Percentiles rank a stretch among this genome's conserved stretches.
These are phyloP conservation scores for Thunnus thynnus DNA, from an alignment of 2,113 vertebrate species.

Conservation along the genomic window DNA sequence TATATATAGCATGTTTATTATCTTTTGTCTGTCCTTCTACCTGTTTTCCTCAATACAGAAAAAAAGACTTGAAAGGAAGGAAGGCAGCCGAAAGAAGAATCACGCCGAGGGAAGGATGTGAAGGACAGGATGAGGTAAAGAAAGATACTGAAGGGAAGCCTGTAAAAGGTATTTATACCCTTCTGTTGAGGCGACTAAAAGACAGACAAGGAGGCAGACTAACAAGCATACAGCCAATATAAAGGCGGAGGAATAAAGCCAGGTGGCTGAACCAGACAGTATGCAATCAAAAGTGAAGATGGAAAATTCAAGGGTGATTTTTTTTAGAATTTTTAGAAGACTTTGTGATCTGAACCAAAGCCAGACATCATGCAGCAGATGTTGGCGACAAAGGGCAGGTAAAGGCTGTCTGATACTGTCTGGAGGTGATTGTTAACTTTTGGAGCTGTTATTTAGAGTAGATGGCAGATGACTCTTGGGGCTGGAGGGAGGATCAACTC, in stretches of 20 bases:
- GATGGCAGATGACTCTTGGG: slow-evolving; percentile 5
- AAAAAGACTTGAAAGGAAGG: slow-evolving; percentile 71
- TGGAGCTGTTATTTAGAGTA: background rate
- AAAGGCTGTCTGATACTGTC: slow-evolving; percentile 18
- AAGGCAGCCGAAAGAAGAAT: slow-evolving; percentile 73
- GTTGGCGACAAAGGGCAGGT: slow-evolving; percentile 29
- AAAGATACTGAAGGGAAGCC: slow-evolving; percentile 64
- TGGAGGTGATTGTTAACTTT: slow-evolving; percentile 4
- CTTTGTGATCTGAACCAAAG: slow-evolving; percentile 55
- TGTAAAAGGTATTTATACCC: slow-evolving; percentile 77
- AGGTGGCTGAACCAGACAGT: slow-evolving; percentile 43
- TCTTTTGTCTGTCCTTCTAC: slow-evolving; percentile 47
- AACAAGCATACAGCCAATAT: slow-evolving; percentile 46
- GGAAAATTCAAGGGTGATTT: slow-evolving; percentile 36
- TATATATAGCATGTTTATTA: slow-evolving; percentile 57
- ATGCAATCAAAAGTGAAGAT: slow-evolving; percentile 56
- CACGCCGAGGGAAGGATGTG: slow-evolving; percentile 70
- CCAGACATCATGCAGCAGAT: slow-evolving; percentile 42
- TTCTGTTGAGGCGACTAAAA: slow-evolving; percentile 36
- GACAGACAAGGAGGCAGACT: slow-evolving; percentile 53
- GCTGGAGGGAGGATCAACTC: background rate
- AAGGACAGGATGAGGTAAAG: slow-evolving; percentile 74
- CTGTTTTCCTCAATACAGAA: slow-evolving; percentile 33
- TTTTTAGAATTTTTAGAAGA: slow-evolving; percentile 25
- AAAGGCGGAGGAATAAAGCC: slow-evolving; percentile 42